Conservation (phyloP, 2,797 vertebrate genomes). For the Glyptemys insculpta region DNA sequence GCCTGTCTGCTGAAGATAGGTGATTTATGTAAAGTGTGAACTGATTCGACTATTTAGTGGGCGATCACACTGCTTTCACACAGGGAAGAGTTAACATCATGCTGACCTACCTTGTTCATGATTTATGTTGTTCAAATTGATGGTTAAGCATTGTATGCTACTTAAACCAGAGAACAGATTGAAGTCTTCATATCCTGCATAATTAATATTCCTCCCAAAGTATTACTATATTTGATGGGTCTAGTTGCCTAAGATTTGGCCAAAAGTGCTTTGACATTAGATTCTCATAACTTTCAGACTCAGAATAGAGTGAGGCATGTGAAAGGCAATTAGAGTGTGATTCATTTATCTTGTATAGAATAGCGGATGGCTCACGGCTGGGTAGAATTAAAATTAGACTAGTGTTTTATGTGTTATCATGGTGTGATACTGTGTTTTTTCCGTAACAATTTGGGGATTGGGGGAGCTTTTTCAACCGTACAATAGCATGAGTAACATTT, state of each 20-base stretch:
- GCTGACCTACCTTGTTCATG: not conserved
- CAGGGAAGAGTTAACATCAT: not conserved
- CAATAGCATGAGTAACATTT: not conserved
- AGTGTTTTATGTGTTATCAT: constrained; percentile 23
- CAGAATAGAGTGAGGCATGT: constrained; percentile 50
- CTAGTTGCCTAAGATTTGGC: constrained; percentile 4
- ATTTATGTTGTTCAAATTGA: not conserved
- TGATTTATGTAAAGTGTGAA: constrained; percentile 44
- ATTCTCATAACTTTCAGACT: constrained; percentile 35
- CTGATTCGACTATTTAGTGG: not conserved
- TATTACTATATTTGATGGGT: constrained; percentile 31
- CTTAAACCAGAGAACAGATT: not conserved
- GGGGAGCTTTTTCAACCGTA: not conserved
- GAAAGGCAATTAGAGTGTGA: constrained; percentile 53
- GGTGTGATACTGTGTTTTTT: not conserved
- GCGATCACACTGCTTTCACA: not conserved
- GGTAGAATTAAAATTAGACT: constrained; percentile 69
- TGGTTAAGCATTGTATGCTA: not conserved
- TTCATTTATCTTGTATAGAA: constrained; percentile 64
- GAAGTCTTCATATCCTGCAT: constrained; percentile 4
- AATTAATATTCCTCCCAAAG: constrained; percentile 18
- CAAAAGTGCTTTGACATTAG: constrained; percentile 50
- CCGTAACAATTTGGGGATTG: constrained; percentile 7
- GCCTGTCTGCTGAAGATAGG: constrained; percentile 16
- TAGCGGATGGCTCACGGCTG: constrained; percentile 9